Base-by-base conservation (phyloP, 2,888 invertebrate genomes). In the Eurytoma adleriae region DNA sequence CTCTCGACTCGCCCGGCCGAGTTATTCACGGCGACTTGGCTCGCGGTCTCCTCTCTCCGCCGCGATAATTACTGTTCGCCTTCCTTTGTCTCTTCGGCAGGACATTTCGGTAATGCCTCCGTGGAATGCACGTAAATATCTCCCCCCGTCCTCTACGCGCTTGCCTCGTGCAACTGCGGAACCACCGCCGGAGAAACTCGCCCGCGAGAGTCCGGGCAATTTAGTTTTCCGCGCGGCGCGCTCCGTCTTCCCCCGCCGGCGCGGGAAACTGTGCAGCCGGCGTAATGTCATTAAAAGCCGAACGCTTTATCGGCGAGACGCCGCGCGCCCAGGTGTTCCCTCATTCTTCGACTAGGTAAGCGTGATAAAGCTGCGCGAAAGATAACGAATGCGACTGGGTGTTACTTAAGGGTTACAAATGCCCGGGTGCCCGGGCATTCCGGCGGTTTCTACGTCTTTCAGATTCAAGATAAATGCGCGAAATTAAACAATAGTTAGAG, bases 51-150 rank as follows among this genome's bases (percentile, higher is more conserved):
- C 3, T 52, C 56, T 20, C 68, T 59, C n/a, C 30, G 2, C 40
- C 18, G 57, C 52, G 80, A 71, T 76, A 76, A 80, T 80, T 67
- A 71, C 76, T 71, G 62, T 71, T 76, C 59, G 64, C 20, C 54
- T 67, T 40, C 71, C 75, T 80, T 80, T 80, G 76, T 80, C 80
- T 71, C 66, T 66, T 79, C 71, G 75, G 54, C 50, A 80, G 79
- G 67, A 80, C 71, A 80, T 76, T 80, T 67, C 54, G 68, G 71
- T 62, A 76, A 76, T 76, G 67, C 16, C 54, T 54, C 30, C 20
- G 54, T 67, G 80, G 67, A 75, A 76, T 76, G 75, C 61, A 52
- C 57, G 66, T 61, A 75, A 80, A 80, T 80, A 80, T 71, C 57
- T 57, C 30, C 62, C 57, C 27, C 59, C 64, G 7, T 20, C 52